Evolutionary conservation across 2,113 vertebrate genomes (phyloP), one percentile per base, ranked within the genome.

Genomic region (Bubo scandiacus): DNA sequence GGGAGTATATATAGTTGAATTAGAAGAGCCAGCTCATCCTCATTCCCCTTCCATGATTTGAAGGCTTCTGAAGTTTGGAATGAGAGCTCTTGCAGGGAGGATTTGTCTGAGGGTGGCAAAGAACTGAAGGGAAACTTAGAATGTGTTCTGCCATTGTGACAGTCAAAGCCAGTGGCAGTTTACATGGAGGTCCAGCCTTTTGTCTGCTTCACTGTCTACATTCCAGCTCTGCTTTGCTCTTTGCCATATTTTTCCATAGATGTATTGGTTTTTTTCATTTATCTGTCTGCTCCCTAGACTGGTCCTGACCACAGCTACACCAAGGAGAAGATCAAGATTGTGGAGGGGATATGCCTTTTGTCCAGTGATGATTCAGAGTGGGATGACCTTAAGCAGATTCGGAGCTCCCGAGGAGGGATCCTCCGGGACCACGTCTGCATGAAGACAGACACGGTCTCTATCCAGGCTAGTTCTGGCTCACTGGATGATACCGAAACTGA

Each of bases 251-350:
- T 88, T 79, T 74, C 52, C 30, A 10, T 16, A 59, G 30, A 49
- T 5, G 1, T 59, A 19, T 68, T 59, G 45, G 9, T 19, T 54
- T 73, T 70, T 88, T 51, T 95, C 70, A 97, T 91, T 88, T 16
- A 71, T 49, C 40, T 91, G 5, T 97, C 47, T 98, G 61, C 30
- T 71, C 72, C 86, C 61, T 96, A 99, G 99, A 98, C 98, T 79
- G 98, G 97, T 73, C 98, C 98, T 95, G 99, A 99, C 71, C 99
- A 98, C 92, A 98, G 97, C 96, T 99, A 99, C 97, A 99, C 98
- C 90, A 99, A 99, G 98, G 99, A 99, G 98, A 99, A 99, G 98
- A 99, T 99, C 97, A 99, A 99, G 94, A 99, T 99, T 10, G 99
- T 99, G 88, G 99, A 99, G 97, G 99, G 99, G 12, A 99, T 99